These are phyloP conservation scores for Goniozus legneri DNA, from an alignment of 1,140 invertebrate species.

Conservation along the genomic window DNA sequence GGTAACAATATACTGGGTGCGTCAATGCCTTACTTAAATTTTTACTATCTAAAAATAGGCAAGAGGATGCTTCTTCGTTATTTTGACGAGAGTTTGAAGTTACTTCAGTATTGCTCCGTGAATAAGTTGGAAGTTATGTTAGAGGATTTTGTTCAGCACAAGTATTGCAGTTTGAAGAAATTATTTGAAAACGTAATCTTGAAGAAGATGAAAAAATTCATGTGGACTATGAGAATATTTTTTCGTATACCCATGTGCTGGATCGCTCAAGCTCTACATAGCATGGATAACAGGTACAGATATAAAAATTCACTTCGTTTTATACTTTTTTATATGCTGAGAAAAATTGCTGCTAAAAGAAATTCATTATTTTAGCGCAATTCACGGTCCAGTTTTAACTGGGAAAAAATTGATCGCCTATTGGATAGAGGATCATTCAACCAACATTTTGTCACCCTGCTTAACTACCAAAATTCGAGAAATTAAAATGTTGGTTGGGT, in stretches of 20 bases:
- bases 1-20: too few relatives aligned
- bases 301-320: too few relatives aligned
- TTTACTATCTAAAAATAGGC: background rate
- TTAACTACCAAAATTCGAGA: conserved; percentile 32
- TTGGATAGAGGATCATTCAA: conserved; percentile 28
- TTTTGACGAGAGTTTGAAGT: background rate
- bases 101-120: background rate
- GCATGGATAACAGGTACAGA: conserved; percentile 29
- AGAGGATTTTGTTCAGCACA: background rate
- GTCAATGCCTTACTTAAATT: background rate
- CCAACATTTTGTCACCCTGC: conserved; percentile 11
- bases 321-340: too few relatives aligned
- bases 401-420: conserved; percentile 35
- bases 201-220: background rate
- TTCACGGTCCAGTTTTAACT: conserved; percentile 30
- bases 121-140: conserved; percentile 1
- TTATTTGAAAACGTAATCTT: conserved; percentile 1
- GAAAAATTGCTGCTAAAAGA: too few relatives aligned
- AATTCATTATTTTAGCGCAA: conserved; percentile 15
- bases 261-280: conserved; percentile 21
- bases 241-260: conserved; percentile 19
- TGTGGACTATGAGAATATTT: conserved; percentile 8
- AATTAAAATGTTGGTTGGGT: conserved; percentile 29
- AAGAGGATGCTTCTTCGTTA: background rate
- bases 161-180: conserved; percentile 1